Conservation (phyloP, 2,888 invertebrate genomes). For the Acleris laterana region DNA sequence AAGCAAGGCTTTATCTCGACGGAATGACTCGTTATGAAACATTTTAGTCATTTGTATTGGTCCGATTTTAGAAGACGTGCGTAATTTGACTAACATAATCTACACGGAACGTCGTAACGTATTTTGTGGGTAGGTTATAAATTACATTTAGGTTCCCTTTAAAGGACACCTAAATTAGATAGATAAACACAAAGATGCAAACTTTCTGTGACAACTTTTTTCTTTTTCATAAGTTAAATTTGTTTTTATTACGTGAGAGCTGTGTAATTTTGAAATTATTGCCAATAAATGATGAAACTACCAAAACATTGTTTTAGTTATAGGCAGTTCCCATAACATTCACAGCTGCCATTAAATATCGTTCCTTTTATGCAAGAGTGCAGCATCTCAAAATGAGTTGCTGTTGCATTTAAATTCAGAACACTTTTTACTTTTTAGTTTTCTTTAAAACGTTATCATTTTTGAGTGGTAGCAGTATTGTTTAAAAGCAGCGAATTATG, state of each 20-base stretch:
- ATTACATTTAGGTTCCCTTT: conserved; percentile 24
- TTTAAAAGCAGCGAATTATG: too few species aligned
- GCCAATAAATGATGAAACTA: conserved; percentile 67
- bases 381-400: too few species aligned
- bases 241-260: conserved; percentile 63
- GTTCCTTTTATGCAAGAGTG: too few species aligned
- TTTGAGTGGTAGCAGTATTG: too few species aligned
- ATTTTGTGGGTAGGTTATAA: conserved; percentile 15
- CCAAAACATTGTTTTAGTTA: conserved; percentile 36
- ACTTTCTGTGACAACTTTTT: conserved; percentile 34
- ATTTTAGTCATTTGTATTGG: background rate
- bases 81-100: conserved; percentile 11
- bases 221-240: conserved; percentile 53
- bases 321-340: too few species aligned
- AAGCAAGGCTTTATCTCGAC: too few species aligned
- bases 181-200: conserved; percentile 18
- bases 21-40: background rate
- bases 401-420: too few species aligned
- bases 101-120: conserved; percentile 15
- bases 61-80: conserved; percentile 6
- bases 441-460: too few species aligned
- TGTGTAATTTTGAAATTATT: conserved; percentile 70
- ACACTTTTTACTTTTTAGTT: too few species aligned
- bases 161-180: conserved; percentile 22
- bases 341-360: background rate